Percentiles rank a stretch among this genome's conserved stretches.
Evolutionary conservation across 2,888 invertebrate species (phyloP).

Genomic region (Drosophila parthenogenetica): DNA sequence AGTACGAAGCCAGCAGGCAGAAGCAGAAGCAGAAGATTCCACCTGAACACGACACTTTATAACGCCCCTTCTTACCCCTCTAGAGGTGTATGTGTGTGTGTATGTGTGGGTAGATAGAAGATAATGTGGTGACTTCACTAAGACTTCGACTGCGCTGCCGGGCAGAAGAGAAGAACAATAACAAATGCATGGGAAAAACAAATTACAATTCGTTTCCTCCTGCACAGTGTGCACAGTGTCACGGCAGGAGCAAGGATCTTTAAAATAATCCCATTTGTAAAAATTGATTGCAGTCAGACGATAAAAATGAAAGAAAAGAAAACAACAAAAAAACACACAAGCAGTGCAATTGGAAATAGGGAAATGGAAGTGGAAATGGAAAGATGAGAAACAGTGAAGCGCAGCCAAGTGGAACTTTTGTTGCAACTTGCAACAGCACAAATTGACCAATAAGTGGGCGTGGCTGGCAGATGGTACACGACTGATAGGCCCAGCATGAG

Average conservation of each 20-base stretch:
- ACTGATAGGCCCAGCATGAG: slow-evolving; percentile 55
- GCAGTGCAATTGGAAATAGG: neutral
- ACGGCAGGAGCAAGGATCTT: slow-evolving; percentile 29
- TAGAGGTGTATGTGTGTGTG: neutral
- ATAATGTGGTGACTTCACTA: slow-evolving; percentile 77
- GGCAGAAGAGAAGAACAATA: slow-evolving; percentile 66
- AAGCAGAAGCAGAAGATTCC: slow-evolving; percentile 29
- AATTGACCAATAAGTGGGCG: slow-evolving; percentile 50
- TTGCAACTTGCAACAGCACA: slow-evolving; percentile 30
- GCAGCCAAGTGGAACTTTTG: slow-evolving; percentile 32
- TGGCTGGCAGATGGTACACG: slow-evolving; percentile 26
- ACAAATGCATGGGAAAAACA: slow-evolving; percentile 78
- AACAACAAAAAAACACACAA: slow-evolving; percentile 12
- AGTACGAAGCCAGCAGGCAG: slow-evolving; percentile 27
- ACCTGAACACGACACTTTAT: slow-evolving; percentile 28
- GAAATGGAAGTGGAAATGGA: slow-evolving; percentile 8
- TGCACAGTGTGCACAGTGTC: slow-evolving; percentile 24
- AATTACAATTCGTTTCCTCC: slow-evolving; percentile 73
- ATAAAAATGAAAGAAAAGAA: slow-evolving; percentile 57
- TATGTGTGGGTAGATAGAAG: slow-evolving; percentile 60
- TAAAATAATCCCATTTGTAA: slow-evolving; percentile 81
- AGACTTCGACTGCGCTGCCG: slow-evolving; percentile 58
- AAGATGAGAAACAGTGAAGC: slow-evolving; percentile 62
- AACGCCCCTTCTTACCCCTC: slow-evolving; percentile 4
- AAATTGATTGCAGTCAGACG: slow-evolving; percentile 81